A percentile compares a stretch with the other conserved stretches of the same genome.
Evolutionary conservation across 1,140 invertebrate genomes (phyloP).

Genomic region (Aphelenchoides avenae): DNA sequence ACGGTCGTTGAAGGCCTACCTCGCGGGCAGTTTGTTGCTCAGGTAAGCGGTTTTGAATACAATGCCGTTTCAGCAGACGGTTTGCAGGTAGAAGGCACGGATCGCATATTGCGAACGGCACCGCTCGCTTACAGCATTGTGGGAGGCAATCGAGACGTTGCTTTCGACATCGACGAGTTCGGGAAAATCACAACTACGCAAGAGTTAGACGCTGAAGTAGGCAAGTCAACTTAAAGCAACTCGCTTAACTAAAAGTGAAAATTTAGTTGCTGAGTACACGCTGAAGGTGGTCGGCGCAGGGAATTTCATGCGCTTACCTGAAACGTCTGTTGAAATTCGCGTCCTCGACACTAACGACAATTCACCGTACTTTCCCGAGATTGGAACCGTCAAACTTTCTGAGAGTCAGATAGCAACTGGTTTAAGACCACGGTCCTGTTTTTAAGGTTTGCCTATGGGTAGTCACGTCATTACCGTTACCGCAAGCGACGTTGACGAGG

Average conservation of each 20-base stretch:
- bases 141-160: conserved; percentile 33
- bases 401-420: conserved; percentile 16
- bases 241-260: neutral
- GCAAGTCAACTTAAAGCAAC: conserved; percentile 28
- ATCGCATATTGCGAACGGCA: neutral
- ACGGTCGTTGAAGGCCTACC: conserved; percentile 33
- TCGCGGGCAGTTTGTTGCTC: conserved; percentile 43
- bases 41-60: conserved; percentile 17
- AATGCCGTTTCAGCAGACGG: neutral
- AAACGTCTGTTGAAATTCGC: conserved; percentile 27
- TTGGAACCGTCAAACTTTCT: conserved; percentile 3
- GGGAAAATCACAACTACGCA: conserved; percentile 26
- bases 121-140: conserved; percentile 22
- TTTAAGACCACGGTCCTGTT: conserved; percentile 24
- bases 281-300: too few species aligned
- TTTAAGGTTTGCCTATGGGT: conserved; percentile 37
- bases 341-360: conserved; percentile 43
- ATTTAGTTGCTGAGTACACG: too few species aligned
- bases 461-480: conserved; percentile 13
- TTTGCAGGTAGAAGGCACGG: conserved; percentile 31
- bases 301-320: neutral
- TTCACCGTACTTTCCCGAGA: conserved; percentile 27
- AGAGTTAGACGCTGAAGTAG: conserved; percentile 44
- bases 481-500: conserved; percentile 33
- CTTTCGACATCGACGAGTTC: conserved; percentile 32